Percentiles rank a stretch among this genome's conserved stretches.
These are phyloP conservation scores for Dermochelys coriacea DNA, from an alignment of 2,797 vertebrate species.

Conservation along the genomic window DNA sequence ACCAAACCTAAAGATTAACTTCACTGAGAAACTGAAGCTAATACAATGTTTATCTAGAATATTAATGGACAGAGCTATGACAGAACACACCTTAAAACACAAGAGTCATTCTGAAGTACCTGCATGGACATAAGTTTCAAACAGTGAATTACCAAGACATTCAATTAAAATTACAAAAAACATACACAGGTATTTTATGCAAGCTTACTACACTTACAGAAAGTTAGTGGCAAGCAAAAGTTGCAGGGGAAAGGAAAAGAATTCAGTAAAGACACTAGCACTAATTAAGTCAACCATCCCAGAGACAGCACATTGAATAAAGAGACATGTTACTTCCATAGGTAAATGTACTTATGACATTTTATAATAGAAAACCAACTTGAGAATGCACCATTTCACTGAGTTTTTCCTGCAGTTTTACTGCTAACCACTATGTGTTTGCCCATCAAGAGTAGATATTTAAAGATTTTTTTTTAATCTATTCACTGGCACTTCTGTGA, in stretches of 20 bases:
- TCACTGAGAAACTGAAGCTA: background rate
- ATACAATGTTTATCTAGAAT: background rate
- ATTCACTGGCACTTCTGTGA: background rate
- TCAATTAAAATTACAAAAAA: conserved; percentile 1
- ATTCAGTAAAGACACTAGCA: background rate
- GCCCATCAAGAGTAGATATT: background rate
- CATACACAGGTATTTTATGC: background rate
- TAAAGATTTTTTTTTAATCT: background rate
- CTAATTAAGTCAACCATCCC: background rate
- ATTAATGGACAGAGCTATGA: background rate
- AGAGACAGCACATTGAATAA: background rate
- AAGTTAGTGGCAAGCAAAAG: background rate
- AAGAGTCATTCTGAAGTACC: background rate
- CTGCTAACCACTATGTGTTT: background rate
- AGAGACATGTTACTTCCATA: background rate
- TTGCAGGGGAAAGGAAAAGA: background rate
- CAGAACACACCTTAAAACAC: background rate
- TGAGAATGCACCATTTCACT: background rate
- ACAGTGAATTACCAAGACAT: background rate
- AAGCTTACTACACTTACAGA: background rate
- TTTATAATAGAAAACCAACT: background rate
- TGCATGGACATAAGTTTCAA: background rate
- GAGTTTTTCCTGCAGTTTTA: background rate
- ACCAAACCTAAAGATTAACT: background rate
- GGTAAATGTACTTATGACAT: fast-evolving